phyloP scores from a whole-genome alignment of 2,888 invertebrate genomes.

The Scrobipalpa costella region DNA sequence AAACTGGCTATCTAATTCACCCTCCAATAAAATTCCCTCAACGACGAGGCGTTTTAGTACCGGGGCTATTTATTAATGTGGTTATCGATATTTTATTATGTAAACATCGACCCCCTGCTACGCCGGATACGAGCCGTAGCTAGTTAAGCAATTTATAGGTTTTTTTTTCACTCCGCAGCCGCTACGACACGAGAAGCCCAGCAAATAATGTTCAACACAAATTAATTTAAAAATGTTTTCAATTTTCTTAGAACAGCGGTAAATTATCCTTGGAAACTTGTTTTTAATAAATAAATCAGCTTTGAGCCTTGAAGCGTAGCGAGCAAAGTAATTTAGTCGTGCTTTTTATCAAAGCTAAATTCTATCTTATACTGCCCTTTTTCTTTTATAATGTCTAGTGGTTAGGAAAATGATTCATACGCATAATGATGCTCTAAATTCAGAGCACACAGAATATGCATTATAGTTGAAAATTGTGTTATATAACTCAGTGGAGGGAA shows the following conservation, averaged over 20 bases:
- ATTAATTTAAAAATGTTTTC: neutral
- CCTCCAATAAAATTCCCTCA: neutral
- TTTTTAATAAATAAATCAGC: neutral
- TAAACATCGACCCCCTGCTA: constrained; percentile 3
- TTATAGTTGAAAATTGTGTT: neutral
- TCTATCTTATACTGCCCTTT: too few relatives aligned
- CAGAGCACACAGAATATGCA: neutral
- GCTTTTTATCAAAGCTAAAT: too few relatives aligned
- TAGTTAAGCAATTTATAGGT: too few relatives aligned
- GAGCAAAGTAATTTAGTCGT: neutral
- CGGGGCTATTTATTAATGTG: neutral
- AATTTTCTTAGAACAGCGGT: neutral
- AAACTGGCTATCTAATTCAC: neutral
- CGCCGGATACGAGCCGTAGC: neutral
- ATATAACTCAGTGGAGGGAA: neutral
- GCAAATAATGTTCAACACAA: neutral
- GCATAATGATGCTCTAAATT: neutral
- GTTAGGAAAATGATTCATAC: too few relatives aligned
- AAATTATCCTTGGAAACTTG: neutral
- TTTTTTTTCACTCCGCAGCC: neutral
- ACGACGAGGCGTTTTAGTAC: neutral
- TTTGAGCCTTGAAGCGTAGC: constrained; percentile 1
- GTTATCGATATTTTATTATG: constrained; percentile 6
- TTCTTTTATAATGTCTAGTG: too few relatives aligned
- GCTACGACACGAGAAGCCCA: neutral